These are phyloP conservation scores for Caenorhabditis afra DNA, from an alignment of 2,888 invertebrate species.

Conservation along the genomic window DNA sequence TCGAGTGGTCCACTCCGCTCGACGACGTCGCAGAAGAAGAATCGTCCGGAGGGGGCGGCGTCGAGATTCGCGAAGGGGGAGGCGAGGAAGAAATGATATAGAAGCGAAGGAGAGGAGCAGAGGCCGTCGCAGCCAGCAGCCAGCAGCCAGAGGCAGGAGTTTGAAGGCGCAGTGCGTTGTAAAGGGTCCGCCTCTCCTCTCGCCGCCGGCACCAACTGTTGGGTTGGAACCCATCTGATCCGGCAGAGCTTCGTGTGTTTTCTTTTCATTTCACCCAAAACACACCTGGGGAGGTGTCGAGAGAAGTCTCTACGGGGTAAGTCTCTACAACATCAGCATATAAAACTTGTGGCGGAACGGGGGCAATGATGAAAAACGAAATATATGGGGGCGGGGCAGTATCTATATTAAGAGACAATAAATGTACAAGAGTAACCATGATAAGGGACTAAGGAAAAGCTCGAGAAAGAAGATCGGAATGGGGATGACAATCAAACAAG, in stretches of 20 bases:
- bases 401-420: constrained; percentile 5
- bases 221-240: constrained; percentile 43
- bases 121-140: constrained; percentile 19
- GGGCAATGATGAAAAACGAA: constrained; percentile 24
- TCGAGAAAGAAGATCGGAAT: constrained; percentile 12
- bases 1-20: constrained; percentile 15
- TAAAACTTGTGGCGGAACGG: constrained; percentile 38
- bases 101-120: constrained; percentile 33
- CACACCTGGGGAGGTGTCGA: constrained; percentile 43
- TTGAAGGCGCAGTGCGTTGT: constrained; percentile 30
- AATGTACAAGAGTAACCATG: constrained; percentile 42
- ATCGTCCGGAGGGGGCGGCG: constrained; percentile 11
- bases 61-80: constrained; percentile 10
- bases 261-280: constrained; percentile 47
- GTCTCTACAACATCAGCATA: constrained; percentile 48
- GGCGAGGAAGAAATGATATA: constrained; percentile 51
- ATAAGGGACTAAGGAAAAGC: constrained; percentile 26
- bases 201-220: constrained; percentile 47
- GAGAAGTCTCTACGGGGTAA: constrained; percentile 22
- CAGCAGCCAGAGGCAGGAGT: constrained; percentile 26
- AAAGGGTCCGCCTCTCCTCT: constrained; percentile 39
- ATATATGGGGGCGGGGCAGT: neutral
- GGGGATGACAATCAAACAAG: constrained; percentile 26
- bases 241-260: constrained; percentile 25
- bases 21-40: constrained; percentile 31